Conservation (phyloP, 2,888 invertebrate genomes). For the Opisthograptis luteolata region DNA sequence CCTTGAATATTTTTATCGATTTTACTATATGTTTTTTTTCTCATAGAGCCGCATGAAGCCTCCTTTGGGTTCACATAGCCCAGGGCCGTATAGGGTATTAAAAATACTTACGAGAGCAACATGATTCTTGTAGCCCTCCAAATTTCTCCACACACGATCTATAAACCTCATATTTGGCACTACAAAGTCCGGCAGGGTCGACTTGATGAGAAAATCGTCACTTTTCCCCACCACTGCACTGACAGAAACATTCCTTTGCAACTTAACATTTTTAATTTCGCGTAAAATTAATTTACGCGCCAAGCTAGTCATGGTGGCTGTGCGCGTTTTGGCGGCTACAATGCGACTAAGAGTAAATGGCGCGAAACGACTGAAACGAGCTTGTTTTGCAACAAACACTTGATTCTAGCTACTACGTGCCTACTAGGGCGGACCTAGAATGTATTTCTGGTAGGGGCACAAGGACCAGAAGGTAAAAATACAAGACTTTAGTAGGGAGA, state of each 20-base stretch:
- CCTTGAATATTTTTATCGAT: too few species aligned
- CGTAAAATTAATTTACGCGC: conserved; percentile 67
- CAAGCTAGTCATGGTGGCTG: conserved; percentile 54
- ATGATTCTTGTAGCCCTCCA: conserved; percentile 58
- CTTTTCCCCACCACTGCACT: conserved; percentile 53
- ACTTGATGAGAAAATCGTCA: conserved; percentile 66
- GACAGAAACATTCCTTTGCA: conserved; percentile 58
- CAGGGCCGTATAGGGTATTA: neutral
- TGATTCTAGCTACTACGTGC: too few species aligned
- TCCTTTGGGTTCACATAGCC: too few species aligned
- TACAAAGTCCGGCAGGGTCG: conserved; percentile 60
- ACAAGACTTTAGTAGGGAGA: too few species aligned
- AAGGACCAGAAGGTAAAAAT: too few species aligned
- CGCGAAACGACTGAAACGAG: conserved; percentile 10
- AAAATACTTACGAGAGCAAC: conserved; percentile 68
- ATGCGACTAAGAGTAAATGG: conserved; percentile 47
- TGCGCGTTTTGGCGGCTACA: conserved; percentile 47
- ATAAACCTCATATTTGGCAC: conserved; percentile 62
- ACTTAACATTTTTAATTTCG: conserved; percentile 64
- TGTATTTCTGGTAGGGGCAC: too few species aligned
- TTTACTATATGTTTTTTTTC: too few species aligned
- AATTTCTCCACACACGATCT: conserved; percentile 65
- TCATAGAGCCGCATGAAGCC: too few species aligned
- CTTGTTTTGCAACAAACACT: conserved; percentile 9
- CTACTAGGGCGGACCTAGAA: too few species aligned